Conservation (phyloP, 2,888 invertebrate species). For the Argyresthia goedartella region DNA sequence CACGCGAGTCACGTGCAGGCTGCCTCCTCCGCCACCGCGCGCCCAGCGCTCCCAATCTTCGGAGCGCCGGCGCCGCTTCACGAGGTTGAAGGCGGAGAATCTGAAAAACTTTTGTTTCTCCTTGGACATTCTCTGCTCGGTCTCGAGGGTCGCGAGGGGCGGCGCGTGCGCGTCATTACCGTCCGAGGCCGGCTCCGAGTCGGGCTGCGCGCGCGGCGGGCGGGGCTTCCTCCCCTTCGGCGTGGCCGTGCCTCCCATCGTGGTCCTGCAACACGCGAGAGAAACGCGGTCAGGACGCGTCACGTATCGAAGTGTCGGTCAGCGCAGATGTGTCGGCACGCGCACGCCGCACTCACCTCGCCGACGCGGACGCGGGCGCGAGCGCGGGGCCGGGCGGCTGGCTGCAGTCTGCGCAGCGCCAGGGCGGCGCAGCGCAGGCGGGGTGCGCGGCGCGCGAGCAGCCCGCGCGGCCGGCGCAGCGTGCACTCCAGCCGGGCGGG, state of each 20-base stretch:
- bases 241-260: constrained; percentile 35
- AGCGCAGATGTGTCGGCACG: too few species aligned
- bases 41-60: too few species aligned
- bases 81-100: constrained; percentile 82
- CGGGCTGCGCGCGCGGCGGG: constrained; percentile 29
- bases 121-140: constrained; percentile 83
- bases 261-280: constrained; percentile 22
- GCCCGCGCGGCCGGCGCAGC: constrained; percentile 41
- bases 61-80: constrained; percentile 56
- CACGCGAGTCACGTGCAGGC: not conserved
- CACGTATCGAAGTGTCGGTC: not conserved
- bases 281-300: not conserved
- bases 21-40: not conserved
- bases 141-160: constrained; percentile 55
- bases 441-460: constrained; percentile 35
- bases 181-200: constrained; percentile 60
- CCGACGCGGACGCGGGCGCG: too few species aligned
- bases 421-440: constrained; percentile 33
- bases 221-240: too few species aligned
- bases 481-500: constrained; percentile 31
- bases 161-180: constrained; percentile 63
- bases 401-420: constrained; percentile 37
- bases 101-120: constrained; percentile 91
- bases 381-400: too few species aligned
- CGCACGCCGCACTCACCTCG: too few species aligned